Evolutionary conservation across 2,888 invertebrate species (phyloP).

Genomic region (Rosalia funebris): DNA sequence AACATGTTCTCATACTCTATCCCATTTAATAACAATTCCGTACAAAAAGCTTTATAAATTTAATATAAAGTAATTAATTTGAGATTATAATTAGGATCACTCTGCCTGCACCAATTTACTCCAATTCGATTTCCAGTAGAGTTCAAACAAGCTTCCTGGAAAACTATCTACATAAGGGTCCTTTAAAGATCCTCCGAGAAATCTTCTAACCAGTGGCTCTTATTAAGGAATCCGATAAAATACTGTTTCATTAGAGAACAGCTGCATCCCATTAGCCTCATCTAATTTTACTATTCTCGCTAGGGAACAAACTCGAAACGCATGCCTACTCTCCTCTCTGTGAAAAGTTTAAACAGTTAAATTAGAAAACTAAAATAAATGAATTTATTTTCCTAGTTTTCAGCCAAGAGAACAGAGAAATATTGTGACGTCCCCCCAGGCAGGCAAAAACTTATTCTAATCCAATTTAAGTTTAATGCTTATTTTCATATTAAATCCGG

Average conservation of each 20-base stretch:
- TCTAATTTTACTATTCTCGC: background rate
- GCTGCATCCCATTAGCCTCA: background rate
- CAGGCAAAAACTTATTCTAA: constrained; percentile 11
- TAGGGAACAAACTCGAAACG: background rate
- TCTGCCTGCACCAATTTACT: too few species aligned
- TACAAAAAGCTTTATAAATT: too few species aligned
- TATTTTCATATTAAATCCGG: constrained; percentile 1
- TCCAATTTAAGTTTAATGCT: constrained; percentile 2
- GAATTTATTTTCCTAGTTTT: constrained; percentile 6
- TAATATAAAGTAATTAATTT: too few species aligned
- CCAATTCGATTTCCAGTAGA: too few species aligned
- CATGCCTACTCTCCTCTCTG: background rate
- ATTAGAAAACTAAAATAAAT: constrained; percentile 13
- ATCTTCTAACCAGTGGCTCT: too few species aligned
- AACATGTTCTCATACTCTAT: too few species aligned
- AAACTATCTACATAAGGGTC: too few species aligned
- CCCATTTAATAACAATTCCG: too few species aligned
- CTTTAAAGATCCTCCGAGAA: too few species aligned
- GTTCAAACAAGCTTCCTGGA: too few species aligned
- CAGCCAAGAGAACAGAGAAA: constrained; percentile 1
- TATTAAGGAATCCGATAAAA: too few species aligned
- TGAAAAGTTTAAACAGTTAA: constrained; percentile 12
- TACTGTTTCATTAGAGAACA: background rate
- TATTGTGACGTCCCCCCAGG: background rate
- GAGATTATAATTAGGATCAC: too few species aligned